A percentile compares a stretch with the other conserved stretches of the same genome.
Conservation (phyloP, 2,888 invertebrate species). For the Stenurella melanura region DNA sequence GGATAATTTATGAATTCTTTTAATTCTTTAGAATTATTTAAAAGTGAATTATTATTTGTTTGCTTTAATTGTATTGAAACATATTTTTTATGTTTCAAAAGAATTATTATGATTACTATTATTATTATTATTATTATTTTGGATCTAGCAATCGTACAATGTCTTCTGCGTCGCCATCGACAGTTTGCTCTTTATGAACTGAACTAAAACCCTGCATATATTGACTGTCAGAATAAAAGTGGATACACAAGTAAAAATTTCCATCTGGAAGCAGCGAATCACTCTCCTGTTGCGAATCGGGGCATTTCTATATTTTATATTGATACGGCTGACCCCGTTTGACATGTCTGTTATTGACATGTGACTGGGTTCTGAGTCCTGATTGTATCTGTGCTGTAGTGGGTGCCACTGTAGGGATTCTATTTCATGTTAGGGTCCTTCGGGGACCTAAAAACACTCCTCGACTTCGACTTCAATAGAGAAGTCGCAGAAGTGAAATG, state of each 20-base stretch:
- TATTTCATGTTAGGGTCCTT: slow-evolving; percentile 36
- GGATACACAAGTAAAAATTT: slow-evolving; percentile 26
- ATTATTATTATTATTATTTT: no score
- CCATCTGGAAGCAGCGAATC: slow-evolving; percentile 8
- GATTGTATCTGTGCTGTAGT: slow-evolving; percentile 35
- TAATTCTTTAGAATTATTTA: no score
- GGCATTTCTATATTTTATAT: slow-evolving; percentile 27
- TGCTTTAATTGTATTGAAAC: no score
- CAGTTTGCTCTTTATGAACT: background rate
- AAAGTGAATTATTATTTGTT: no score
- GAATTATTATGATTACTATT: no score
- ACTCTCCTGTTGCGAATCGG: slow-evolving; percentile 4
- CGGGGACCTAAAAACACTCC: slow-evolving; percentile 34
- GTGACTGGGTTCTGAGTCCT: slow-evolving; percentile 34
- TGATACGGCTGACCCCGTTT: slow-evolving; percentile 39
- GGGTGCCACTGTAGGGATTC: slow-evolving; percentile 33
- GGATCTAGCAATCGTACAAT: no score
- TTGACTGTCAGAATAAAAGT: slow-evolving; percentile 12
- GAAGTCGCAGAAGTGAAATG: slow-evolving; percentile 37
- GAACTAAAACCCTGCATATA: background rate
- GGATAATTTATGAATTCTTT: no score
- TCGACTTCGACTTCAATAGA: slow-evolving; percentile 33
- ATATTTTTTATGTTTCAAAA: no score
- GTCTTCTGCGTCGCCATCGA: background rate
- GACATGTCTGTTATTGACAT: slow-evolving; percentile 41